Base-by-base conservation (phyloP, 2,888 invertebrate genomes). In the Cephus spinipes region DNA sequence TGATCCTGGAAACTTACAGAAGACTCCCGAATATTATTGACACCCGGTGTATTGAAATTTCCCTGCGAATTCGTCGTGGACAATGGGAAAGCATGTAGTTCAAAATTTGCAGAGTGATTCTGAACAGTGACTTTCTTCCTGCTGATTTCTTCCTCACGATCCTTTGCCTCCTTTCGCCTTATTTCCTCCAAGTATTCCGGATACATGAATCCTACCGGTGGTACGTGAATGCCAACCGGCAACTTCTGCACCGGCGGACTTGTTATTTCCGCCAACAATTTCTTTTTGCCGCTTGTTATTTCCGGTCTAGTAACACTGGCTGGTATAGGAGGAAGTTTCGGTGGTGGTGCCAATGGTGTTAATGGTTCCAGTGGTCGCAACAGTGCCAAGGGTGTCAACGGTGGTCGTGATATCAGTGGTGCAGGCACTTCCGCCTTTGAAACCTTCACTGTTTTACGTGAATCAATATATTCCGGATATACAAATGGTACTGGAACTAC, bases 381-480 rank as follows among this genome's bases (percentile, higher is more conserved):
- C 3, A 12, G 35, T 12, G 74, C 36, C 33, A 36, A 35, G 11
- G 30, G 30, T n/a, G 34, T 15, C 12, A 30, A 30, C 23, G 74
- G 74, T 30, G 74, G 1, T 74, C 34, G 32, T 30, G 36, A 33
- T 33, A 35, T 12, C 30, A 32, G 4, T 35, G 30, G 30, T 6
- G 30, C 74, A 35, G 77, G 35, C 36, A 36, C 34, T 32, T 11
- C 69, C 30, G 77, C 11, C 3, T 34, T 69, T 23, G 74, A 30
- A 55, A 23, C 23, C 15, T 40, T 40, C 40, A 9, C 23, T 23
- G 55, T 55, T 55, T 55, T 23, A 34, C 77, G 33, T 0, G 69
- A 30, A 32, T 77, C 75, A n/a, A 77, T 3, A 40, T 69, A 40
- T 40, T 71, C 75, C 3, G 77, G 75, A 33, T 68, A 71, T 32